Evolutionary conservation across 2,113 vertebrate species (phyloP), one percentile per base, ranked within the genome.

Genomic region (Promerops cafer): DNA sequence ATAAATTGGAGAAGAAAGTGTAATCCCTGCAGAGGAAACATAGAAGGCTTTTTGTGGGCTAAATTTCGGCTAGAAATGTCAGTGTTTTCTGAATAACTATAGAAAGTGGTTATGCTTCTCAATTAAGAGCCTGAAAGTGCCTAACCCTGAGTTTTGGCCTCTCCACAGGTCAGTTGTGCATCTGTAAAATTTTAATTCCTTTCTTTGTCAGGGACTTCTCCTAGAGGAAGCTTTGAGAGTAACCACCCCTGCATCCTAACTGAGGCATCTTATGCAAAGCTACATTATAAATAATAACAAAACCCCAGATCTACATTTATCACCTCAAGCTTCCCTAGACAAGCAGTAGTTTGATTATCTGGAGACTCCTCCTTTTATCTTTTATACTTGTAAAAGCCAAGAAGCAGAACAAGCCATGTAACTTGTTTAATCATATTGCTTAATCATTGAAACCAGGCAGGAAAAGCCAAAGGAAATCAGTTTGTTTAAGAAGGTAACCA

Each of bases 301-400:
- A 42, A 0, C 0, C 11, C 0, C 13, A 50, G 12, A 31, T 65
- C 44, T 12, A 10, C 8, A 8, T 16, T 28, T 39, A 31, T 74
- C 31, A 57, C 57, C 31, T 66, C 63, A 39, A 31, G 6, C 6
- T 65, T 91, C 31, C 33, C 37, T 61, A 44, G 35, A 54, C 33
- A 10, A 84, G 7, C 52, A 75, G 10, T 8, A 53, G 17, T 57
- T 42, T 66, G 21, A 47, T 60, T 56, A 44, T 53, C 27, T 27
- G 33, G 16, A 37, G 1, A 45, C 33, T 82, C 10, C 12, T 61
- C 21, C 23, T 81, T 87, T 54, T 60, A 20, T 45, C 23, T 69
- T 93, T 59, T 45, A 4, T 53, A 42, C 70, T 82, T 82, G 23
- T 82, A 61, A 70, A 70, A 37, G 8, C 13, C 31, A 57, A 27